Evolutionary conservation across 1,140 invertebrate genomes (phyloP).

Genomic region (Patella vulgata): DNA sequence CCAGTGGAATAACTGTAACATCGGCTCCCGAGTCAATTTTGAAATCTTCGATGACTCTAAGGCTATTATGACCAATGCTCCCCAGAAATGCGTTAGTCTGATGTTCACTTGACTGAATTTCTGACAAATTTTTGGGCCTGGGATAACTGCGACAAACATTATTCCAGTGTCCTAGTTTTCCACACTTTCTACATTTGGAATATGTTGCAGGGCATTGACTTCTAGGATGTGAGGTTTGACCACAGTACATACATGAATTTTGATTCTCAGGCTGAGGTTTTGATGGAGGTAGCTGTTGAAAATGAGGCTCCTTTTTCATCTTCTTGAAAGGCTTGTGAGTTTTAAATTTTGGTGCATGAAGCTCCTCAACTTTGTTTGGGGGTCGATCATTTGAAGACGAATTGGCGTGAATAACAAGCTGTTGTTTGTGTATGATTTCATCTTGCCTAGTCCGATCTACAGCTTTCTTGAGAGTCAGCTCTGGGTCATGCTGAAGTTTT

Average conservation of each 20-base stretch:
- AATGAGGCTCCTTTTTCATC: too few relatives aligned
- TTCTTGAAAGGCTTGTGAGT: too few relatives aligned
- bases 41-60: neutral
- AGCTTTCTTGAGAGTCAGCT: too few relatives aligned
- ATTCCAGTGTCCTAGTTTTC: constrained; percentile 6
- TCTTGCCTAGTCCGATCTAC: too few relatives aligned
- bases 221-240: neutral
- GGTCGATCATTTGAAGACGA: too few relatives aligned
- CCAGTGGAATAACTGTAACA: too few relatives aligned
- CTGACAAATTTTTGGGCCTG: neutral
- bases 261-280: too few relatives aligned
- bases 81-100: neutral
- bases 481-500: constrained; percentile 5
- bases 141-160: neutral
- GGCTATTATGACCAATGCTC: neutral
- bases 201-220: constrained; percentile 8
- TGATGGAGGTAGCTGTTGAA: too few relatives aligned
- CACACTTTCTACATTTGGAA: constrained; percentile 9
- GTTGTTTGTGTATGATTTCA: too few relatives aligned
- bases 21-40: constrained; percentile 24
- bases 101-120: neutral
- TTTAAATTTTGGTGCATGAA: too few relatives aligned
- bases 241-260: constrained; percentile 1
- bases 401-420: too few relatives aligned
- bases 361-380: too few relatives aligned